Conservation (phyloP, 2,888 invertebrate genomes). For the Tigriopus californicus region DNA sequence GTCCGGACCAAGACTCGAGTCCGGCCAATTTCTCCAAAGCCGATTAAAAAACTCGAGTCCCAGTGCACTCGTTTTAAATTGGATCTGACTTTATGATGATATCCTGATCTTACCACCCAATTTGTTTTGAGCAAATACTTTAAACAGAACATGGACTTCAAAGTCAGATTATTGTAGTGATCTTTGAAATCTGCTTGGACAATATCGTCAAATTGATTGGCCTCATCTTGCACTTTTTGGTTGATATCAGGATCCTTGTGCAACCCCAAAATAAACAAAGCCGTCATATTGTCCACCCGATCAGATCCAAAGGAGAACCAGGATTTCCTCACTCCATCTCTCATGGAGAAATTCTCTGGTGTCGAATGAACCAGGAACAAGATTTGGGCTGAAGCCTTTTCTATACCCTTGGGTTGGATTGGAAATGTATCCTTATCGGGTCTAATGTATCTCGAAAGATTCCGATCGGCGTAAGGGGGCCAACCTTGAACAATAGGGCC, state of each 20-base stretch:
- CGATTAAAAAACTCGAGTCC: no score
- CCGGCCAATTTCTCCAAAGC: no score
- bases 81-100: no score
- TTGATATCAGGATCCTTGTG: no score
- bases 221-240: not conserved
- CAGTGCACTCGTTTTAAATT: no score
- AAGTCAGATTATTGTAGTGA: slow-evolving; percentile 15
- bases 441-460: not conserved
- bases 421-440: no score
- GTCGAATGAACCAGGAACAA: slow-evolving; percentile 3
- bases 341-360: not conserved
- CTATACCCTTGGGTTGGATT: not conserved
- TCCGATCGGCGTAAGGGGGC: not conserved
- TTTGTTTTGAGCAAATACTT: not conserved
- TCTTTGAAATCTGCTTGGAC: slow-evolving; percentile 8
- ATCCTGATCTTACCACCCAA: no score
- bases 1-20: no score
- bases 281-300: not conserved
- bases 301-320: not conserved
- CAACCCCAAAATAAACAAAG: not conserved
- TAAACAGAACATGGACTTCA: slow-evolving; percentile 2
- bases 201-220: slow-evolving; percentile 4
- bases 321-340: not conserved
- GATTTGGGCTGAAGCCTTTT: not conserved
- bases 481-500: not conserved